Evolutionary conservation across 2,888 invertebrate species (phyloP).

Genomic region (Phortica okadai): DNA sequence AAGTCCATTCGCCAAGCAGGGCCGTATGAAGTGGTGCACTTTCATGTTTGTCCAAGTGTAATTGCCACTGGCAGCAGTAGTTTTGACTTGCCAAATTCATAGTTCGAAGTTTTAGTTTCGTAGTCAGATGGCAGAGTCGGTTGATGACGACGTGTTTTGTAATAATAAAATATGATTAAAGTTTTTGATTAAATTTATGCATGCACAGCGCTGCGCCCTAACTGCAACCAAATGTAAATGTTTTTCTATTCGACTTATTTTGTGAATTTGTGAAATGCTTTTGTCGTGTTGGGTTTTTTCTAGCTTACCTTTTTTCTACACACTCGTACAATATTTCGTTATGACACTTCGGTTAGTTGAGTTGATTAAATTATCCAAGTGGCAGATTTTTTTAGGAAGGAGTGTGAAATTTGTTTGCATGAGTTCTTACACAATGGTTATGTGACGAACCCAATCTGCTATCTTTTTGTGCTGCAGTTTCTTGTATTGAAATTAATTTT

Average conservation of each 20-base stretch:
- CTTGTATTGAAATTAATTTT: neutral
- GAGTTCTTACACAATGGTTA: conserved; percentile 48
- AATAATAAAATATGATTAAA: conserved; percentile 71
- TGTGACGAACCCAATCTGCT: conserved; percentile 8
- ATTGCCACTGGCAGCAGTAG: conserved; percentile 62
- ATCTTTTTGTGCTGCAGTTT: neutral
- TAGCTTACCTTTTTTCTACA: neutral
- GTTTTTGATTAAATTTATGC: conserved; percentile 71
- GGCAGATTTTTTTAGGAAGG: conserved; percentile 27
- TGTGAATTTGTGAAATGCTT: neutral
- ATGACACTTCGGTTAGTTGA: conserved; percentile 44
- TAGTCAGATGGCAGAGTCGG: conserved; percentile 44
- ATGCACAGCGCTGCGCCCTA: conserved; percentile 48
- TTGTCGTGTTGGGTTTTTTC: conserved; percentile 42
- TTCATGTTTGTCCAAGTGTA: conserved; percentile 60
- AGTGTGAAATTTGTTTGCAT: neutral
- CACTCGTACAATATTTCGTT: neutral
- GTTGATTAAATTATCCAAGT: conserved; percentile 65
- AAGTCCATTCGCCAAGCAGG: neutral
- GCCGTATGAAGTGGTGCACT: neutral
- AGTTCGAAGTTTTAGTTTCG: neutral
- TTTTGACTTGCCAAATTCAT: conserved; percentile 40
- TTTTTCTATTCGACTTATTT: neutral
- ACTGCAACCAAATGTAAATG: conserved; percentile 2
- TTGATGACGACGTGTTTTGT: conserved; percentile 64